A percentile compares a stretch with the other conserved stretches of the same genome.
Evolutionary conservation across 2,797 vertebrate genomes (phyloP).

Genomic region (Muraenolepis orangiensis): DNA sequence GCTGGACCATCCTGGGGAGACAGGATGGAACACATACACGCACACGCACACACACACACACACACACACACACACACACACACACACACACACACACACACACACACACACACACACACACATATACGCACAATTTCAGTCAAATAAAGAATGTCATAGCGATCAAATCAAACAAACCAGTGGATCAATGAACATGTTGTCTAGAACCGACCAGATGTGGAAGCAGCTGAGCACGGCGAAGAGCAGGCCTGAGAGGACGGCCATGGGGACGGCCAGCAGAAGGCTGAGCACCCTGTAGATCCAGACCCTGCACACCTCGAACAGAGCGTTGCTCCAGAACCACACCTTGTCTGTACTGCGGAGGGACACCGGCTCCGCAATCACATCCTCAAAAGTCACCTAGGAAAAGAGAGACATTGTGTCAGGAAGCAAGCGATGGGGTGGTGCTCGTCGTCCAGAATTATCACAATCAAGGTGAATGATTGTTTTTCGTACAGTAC

Average conservation of each 20-base stretch:
- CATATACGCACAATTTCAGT: too few species aligned
- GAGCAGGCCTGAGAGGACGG: conserved; percentile 68
- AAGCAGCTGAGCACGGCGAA: conserved; percentile 75
- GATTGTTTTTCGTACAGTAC: not conserved
- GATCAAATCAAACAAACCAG: not conserved
- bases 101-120: not conserved
- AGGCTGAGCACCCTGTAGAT: conserved; percentile 72
- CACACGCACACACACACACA: too few species aligned
- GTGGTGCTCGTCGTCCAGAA: not conserved
- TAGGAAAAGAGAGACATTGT: conserved; percentile 32
- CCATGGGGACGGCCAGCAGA: conserved; percentile 70
- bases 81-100: not conserved
- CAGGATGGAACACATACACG: not conserved
- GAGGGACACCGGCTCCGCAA: conserved; percentile 74
- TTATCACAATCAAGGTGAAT: too few species aligned
- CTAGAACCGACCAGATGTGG: conserved; percentile 72
- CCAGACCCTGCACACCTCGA: conserved; percentile 74
- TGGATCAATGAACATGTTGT: not conserved
- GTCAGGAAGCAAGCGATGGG: too few species aligned
- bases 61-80: too few species aligned
- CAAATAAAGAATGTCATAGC: too few species aligned
- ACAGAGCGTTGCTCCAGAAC: conserved; percentile 78
- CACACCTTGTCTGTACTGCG: conserved; percentile 77
- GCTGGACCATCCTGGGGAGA: conserved; percentile 67
- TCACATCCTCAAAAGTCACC: conserved; percentile 80